Conservation (phyloP, 2,797 vertebrate genomes). For the Sternotherus odoratus region DNA sequence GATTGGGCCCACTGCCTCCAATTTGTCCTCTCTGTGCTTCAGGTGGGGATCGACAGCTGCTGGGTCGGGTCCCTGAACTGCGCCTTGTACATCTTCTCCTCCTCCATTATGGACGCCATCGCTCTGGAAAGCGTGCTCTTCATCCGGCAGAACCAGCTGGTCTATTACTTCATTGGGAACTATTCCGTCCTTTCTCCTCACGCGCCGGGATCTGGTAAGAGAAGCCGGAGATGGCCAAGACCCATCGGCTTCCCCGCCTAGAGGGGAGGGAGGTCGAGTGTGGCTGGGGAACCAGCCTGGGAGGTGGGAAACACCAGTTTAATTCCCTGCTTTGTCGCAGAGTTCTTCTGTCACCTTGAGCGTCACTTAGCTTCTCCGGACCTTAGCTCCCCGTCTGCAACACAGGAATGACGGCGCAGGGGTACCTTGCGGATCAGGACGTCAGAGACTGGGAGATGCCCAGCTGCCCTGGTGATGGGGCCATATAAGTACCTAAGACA, state of each 20-base stretch:
- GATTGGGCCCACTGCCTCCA: background rate
- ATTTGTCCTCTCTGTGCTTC: background rate
- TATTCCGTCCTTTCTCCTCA: constrained; percentile 43
- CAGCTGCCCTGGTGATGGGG: too few relatives aligned
- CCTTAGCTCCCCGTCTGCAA: background rate
- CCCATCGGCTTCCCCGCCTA: background rate
- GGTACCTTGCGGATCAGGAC: background rate
- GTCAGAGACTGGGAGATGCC: too few relatives aligned
- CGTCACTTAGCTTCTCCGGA: background rate
- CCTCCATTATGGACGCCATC: constrained; percentile 69
- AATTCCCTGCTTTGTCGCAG: background rate
- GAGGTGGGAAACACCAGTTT: background rate
- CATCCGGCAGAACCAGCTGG: constrained; percentile 79
- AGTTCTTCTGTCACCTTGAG: background rate
- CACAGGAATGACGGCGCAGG: background rate
- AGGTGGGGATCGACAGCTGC: constrained; percentile 79
- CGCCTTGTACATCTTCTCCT: constrained; percentile 44
- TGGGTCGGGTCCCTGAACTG: constrained; percentile 75
- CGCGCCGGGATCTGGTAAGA: constrained; percentile 51
- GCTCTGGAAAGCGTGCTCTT: constrained; percentile 76
- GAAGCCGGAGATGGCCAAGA: background rate
- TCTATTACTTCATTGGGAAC: constrained; percentile 77
- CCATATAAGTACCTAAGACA: too few relatives aligned
- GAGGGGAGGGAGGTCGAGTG: background rate
- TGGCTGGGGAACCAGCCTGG: background rate